Conservation (phyloP, 2,888 invertebrate species). For the Cylloceria caligata region DNA sequence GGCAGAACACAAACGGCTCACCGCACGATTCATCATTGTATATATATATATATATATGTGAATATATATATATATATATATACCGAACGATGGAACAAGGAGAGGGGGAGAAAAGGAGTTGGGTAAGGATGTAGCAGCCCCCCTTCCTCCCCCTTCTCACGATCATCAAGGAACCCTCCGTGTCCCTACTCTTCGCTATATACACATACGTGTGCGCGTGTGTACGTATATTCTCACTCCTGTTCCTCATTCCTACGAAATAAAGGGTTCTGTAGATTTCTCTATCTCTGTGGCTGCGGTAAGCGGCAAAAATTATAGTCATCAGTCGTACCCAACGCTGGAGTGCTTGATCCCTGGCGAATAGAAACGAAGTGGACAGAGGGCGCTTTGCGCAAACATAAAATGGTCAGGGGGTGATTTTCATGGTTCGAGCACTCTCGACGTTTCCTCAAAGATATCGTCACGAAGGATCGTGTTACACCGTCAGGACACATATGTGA, state of each 20-base stretch:
- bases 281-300: constrained; percentile 9
- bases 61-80: constrained; percentile 22
- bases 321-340: constrained; percentile 46
- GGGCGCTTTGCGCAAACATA: constrained; percentile 2
- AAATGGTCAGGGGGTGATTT: constrained; percentile 41
- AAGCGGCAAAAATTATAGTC: constrained; percentile 59
- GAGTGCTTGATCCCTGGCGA: constrained; percentile 14
- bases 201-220: constrained; percentile 6
- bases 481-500: constrained; percentile 44
- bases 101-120: constrained; percentile 45
- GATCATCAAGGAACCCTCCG: constrained; percentile 77
- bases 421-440: constrained; percentile 24
- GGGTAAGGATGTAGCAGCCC: constrained; percentile 33
- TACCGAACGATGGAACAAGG: constrained; percentile 11
- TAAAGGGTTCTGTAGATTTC: constrained; percentile 36
- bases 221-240: constrained; percentile 25
- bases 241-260: not conserved
- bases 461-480: constrained; percentile 44
- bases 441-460: constrained; percentile 19
- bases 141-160: no score
- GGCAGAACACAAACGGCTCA: constrained; percentile 70
- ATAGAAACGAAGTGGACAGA: constrained; percentile 19
- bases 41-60: constrained; percentile 7
- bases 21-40: constrained; percentile 74
- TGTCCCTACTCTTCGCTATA: constrained; percentile 58